Conservation (phyloP, 2,113 vertebrate genomes). For the Cariama cristata region DNA sequence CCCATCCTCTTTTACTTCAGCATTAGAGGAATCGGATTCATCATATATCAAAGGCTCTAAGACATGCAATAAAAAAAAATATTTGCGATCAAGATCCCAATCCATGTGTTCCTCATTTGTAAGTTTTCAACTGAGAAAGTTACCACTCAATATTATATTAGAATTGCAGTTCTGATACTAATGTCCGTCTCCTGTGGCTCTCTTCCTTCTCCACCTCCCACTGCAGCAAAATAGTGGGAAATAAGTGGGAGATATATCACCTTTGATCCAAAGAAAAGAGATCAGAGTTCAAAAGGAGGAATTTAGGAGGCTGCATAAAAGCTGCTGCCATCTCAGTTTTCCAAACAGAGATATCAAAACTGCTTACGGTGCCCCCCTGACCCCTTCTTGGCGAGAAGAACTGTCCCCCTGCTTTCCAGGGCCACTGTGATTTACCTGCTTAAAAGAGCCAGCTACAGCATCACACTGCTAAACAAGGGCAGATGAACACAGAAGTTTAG, state of each 20-base stretch:
- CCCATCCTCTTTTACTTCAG: background rate
- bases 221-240: background rate
- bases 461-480: rapidly evolving
- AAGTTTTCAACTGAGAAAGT: background rate
- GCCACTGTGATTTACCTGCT: background rate
- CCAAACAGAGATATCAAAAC: background rate
- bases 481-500: background rate
- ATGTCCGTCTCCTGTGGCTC: background rate
- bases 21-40: background rate
- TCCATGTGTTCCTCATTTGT: background rate
- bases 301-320: background rate
- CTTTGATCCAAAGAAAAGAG: background rate
- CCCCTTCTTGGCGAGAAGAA: background rate
- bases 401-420: background rate
- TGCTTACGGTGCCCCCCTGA: background rate
- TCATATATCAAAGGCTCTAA: background rate
- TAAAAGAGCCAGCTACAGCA: background rate
- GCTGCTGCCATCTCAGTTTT: background rate
- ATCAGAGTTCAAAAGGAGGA: background rate
- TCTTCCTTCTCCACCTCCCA: background rate
- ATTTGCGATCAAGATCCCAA: background rate
- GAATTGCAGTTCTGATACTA: background rate
- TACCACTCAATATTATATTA: background rate
- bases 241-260: background rate
- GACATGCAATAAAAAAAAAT: background rate